Percentiles rank a stretch among this genome's conserved stretches.
Conservation (phyloP, 2,113 vertebrate species). For the Genyomyrus donnyi region DNA sequence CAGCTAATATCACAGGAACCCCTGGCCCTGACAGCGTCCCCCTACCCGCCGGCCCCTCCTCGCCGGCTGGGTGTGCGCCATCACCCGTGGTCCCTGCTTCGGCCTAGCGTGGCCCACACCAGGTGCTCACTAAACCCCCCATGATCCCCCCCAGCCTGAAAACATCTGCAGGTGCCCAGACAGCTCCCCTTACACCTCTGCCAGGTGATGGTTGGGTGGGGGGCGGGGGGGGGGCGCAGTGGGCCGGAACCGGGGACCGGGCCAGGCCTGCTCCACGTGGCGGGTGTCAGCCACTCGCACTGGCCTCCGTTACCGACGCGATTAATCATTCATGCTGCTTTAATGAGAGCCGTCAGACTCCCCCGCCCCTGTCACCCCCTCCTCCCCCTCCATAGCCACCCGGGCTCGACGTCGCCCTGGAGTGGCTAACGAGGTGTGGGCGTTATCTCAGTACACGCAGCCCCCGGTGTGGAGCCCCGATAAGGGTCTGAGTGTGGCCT, state of each 20-base stretch:
- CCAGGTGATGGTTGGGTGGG: background rate
- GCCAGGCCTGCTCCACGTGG: background rate
- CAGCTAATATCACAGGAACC: conserved; percentile 74
- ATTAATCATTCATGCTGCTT: conserved; percentile 15
- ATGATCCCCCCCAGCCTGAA: background rate
- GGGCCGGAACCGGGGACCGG: background rate
- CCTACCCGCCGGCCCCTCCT: conserved; percentile 28
- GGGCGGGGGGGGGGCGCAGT: background rate
- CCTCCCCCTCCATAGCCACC: too few species aligned
- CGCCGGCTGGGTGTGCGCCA: conserved; percentile 41
- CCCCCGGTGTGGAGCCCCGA: background rate
- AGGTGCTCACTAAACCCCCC: conserved; percentile 9
- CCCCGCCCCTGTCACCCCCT: background rate
- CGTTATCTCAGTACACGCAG: background rate
- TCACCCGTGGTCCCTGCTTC: conserved; percentile 51
- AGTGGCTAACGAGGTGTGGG: background rate
- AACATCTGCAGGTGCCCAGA: background rate
- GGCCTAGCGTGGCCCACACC: conserved; percentile 52
- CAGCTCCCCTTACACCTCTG: background rate
- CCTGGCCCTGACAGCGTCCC: conserved; percentile 60
- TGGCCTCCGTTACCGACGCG: background rate
- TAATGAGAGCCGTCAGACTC: conserved; percentile 9
- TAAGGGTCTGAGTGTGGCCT: background rate
- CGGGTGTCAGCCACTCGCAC: background rate
- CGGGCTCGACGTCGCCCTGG: background rate